Conservation (phyloP, 2,113 vertebrate genomes). For the Mesitornis unicolor region DNA sequence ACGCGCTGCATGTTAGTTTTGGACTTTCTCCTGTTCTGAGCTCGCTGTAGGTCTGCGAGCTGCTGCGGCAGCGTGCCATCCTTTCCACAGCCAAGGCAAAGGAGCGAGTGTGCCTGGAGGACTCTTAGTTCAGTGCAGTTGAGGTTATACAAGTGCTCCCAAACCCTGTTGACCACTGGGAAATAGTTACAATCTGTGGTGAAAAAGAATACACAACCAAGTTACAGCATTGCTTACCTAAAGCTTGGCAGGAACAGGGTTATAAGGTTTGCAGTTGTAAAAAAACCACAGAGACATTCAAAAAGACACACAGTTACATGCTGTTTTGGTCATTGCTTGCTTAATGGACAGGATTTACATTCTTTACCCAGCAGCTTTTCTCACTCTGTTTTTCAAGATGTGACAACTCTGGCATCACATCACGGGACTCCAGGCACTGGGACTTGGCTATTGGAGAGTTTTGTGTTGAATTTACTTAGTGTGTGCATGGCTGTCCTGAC, state of each 20-base stretch:
- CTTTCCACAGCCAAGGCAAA: neutral
- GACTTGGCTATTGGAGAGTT: neutral
- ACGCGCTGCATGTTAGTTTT: constrained; percentile 26
- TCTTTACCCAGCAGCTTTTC: neutral
- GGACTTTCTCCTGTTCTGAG: constrained; percentile 21
- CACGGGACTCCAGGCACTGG: neutral
- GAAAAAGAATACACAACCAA: accelerated
- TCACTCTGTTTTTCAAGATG: neutral
- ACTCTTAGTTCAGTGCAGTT: neutral
- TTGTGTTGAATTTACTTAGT: accelerated
- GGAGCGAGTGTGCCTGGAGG: accelerated
- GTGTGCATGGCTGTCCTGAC: neutral
- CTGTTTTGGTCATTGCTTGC: neutral
- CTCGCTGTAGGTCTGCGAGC: neutral
- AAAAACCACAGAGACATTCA: neutral
- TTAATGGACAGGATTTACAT: neutral
- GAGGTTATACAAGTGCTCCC: neutral
- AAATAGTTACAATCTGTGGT: neutral
- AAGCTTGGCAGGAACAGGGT: neutral
- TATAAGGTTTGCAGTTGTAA: neutral
- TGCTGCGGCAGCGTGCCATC: neutral
- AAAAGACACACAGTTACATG: neutral
- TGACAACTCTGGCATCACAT: neutral
- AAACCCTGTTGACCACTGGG: neutral
- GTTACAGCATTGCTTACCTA: neutral